Conservation (phyloP, 2,113 vertebrate species). For the Rhombomys opimus region DNA sequence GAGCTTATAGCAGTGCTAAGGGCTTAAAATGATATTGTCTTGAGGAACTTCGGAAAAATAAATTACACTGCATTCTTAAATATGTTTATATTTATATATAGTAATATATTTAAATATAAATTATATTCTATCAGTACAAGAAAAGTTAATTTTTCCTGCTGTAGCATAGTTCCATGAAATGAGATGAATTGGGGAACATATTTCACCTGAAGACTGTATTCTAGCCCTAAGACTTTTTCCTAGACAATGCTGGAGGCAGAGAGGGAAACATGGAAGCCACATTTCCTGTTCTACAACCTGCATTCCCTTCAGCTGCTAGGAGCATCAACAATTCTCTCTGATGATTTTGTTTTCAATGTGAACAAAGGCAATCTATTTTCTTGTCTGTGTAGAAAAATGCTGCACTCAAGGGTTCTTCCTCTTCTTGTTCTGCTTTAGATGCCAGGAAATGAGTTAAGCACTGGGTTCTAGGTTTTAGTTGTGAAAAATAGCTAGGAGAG, state of each 20-base stretch:
- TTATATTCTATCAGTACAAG: background rate
- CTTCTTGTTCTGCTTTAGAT: slow-evolving; percentile 31
- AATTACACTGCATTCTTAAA: slow-evolving; percentile 22
- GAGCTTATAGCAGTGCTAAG: background rate
- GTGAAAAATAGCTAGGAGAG: background rate
- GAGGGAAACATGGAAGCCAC: slow-evolving; percentile 5
- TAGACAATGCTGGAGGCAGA: background rate
- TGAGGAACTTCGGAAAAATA: slow-evolving; percentile 12
- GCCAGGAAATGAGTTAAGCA: background rate
- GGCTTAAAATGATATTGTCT: slow-evolving; percentile 39
- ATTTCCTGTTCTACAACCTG: background rate
- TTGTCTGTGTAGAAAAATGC: background rate
- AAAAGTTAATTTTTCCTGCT: background rate
- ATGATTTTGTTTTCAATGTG: background rate
- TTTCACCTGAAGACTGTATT: background rate
- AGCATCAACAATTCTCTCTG: background rate
- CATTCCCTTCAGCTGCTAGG: background rate
- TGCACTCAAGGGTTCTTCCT: background rate
- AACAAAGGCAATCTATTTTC: background rate
- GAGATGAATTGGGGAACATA: background rate
- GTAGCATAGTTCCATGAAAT: background rate
- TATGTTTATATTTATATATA: background rate
- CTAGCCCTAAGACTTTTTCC: background rate
- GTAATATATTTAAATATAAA: background rate
- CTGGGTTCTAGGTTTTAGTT: slow-evolving; percentile 1